Evolutionary conservation across 30 jellyfish, hydroid and myxozoan species (phyloP).

Genomic region (Sanderia malayensis): DNA sequence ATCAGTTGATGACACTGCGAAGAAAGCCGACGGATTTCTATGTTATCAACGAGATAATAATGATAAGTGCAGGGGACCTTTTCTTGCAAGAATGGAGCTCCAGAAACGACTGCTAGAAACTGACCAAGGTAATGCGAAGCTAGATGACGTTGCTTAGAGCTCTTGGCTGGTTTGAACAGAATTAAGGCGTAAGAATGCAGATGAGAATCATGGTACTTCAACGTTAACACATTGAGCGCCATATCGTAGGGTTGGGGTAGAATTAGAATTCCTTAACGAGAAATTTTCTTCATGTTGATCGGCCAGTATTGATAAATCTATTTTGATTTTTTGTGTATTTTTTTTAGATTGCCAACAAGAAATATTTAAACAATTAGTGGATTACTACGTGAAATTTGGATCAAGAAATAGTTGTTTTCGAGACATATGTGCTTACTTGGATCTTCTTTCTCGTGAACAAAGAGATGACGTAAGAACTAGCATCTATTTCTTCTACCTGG

Average conservation of each 20-base stretch:
- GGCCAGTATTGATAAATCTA: not conserved
- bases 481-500: too few species aligned
- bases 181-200: too few species aligned
- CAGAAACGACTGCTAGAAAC: slow-evolving; percentile 15
- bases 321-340: not conserved
- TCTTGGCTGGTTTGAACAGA: too few species aligned
- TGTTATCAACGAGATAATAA: slow-evolving; percentile 24
- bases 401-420: slow-evolving; percentile 81
- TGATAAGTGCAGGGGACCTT: slow-evolving; percentile 60
- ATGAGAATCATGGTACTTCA: too few species aligned
- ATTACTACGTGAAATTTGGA: slow-evolving; percentile 78
- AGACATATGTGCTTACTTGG: slow-evolving; percentile 61
- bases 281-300: not conserved
- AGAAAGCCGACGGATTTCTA: slow-evolving; percentile 22
- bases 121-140: slow-evolving; percentile 15
- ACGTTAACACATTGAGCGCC: too few species aligned
- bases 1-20: slow-evolving; percentile 29
- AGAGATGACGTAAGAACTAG: slow-evolving; percentile 53
- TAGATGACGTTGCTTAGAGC: too few species aligned
- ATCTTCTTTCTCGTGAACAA: slow-evolving; percentile 46
- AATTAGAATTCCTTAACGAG: too few species aligned
- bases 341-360: slow-evolving; percentile 41
- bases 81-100: slow-evolving; percentile 68
- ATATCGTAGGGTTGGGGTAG: too few species aligned
- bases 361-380: slow-evolving; percentile 24